Evolutionary conservation across 2,113 vertebrate genomes (phyloP), one percentile per base, ranked within the genome.

Genomic region (Lathamus discolor): DNA sequence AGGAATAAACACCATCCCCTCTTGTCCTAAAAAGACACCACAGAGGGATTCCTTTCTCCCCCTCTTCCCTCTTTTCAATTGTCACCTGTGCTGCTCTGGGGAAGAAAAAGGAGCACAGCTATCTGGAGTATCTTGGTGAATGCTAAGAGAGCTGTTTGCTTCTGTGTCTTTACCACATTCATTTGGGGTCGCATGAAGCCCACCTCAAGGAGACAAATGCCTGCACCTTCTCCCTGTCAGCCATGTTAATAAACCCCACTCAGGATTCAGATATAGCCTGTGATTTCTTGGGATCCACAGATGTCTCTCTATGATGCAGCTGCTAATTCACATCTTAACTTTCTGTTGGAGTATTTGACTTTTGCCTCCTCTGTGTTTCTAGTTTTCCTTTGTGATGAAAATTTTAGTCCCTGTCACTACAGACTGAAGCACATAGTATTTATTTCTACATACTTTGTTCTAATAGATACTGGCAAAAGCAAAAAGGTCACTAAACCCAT

Each of bases 401-500:
- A 55, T 79, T 83, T 88, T 69, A 52, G 4, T 10, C 20, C 7
- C 4, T 0, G 1, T 31, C 31, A 69, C 18, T 41, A 49, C 11
- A 83, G 25, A 35, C 5, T 13, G 22, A 76, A 90, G 37, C 8
- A 44, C 7, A 6, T 23, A 63, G 83, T 59, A 31, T 33, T 52
- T 52, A 25, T 25, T 51, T 81, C 57, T 35, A 16, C 22, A 46
- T 41, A 24, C 7, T 33, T 83, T 23, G 7, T 62, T 83, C 11
- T 51, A 44, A 74, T n/a, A 55, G 18, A 31, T 69, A 66, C 6
- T 17, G 44, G 22, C 17, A 80, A 67, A 83, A 48, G 2, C 22
- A 14, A 19, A 67, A 28, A 44, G 10, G 31, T 66, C 1, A 1
- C n/a, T 63, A 52, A 85, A 49, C 28, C 14, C 0, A 0, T 11